phyloP scores from a whole-genome alignment of 2,113 vertebrate genomes.

The Gracilinanus agilis region DNA sequence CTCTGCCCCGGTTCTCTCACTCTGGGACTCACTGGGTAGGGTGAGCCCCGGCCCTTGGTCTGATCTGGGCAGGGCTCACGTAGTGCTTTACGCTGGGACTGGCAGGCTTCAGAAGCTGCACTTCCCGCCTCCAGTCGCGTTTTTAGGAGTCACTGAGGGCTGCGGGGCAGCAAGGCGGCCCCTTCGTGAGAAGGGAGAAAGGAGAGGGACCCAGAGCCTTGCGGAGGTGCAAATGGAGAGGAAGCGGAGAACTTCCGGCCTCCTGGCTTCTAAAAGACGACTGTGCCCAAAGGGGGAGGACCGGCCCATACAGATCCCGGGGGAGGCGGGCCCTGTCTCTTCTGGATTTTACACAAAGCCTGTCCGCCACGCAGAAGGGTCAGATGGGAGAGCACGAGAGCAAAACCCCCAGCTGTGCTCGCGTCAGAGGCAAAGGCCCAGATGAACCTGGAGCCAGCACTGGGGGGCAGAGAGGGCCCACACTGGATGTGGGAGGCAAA shows the following conservation, averaged over 20 bases:
- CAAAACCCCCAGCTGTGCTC: background rate
- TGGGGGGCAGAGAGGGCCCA: background rate
- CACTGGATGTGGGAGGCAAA: background rate
- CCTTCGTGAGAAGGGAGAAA: background rate
- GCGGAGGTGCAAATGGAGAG: background rate
- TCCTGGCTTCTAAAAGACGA: background rate
- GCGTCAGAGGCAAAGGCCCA: background rate
- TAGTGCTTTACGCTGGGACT: background rate
- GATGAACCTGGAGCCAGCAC: background rate
- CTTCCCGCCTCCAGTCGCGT: background rate
- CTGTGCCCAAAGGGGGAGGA: background rate
- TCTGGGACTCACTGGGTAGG: background rate
- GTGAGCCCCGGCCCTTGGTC: background rate
- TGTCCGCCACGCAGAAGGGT: background rate
- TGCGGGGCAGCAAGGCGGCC: background rate
- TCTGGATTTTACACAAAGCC: background rate
- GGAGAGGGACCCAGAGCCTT: background rate
- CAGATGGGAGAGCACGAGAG: background rate
- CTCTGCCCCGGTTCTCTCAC: background rate
- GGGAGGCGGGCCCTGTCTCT: background rate
- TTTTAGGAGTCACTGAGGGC: background rate
- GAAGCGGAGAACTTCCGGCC: background rate
- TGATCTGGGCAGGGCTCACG: background rate
- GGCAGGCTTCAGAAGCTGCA: background rate
- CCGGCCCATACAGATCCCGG: background rate